Conservation (phyloP, 1,140 invertebrate genomes). For the Drosophila pallidifrons region DNA sequence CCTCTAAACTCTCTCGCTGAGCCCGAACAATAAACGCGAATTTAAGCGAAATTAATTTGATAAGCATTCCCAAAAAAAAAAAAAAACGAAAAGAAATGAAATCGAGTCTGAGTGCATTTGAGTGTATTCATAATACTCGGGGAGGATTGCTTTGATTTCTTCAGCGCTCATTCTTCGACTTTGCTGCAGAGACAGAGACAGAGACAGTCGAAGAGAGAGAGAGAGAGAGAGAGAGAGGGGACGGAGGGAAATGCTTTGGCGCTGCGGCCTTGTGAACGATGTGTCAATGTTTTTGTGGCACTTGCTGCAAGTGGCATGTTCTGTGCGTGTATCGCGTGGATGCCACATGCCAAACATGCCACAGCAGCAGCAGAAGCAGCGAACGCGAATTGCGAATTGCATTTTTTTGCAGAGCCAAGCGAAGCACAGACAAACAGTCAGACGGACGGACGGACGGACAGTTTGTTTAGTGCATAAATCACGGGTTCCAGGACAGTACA, state of each 20-base stretch:
- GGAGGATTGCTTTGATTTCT: constrained; percentile 8
- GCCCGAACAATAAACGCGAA: constrained; percentile 73
- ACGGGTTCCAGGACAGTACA: constrained; percentile 27
- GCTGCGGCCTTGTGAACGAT: constrained; percentile 49
- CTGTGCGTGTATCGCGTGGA: constrained; percentile 35
- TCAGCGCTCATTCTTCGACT: background rate
- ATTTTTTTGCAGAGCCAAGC: constrained; percentile 31
- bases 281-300: constrained; percentile 52
- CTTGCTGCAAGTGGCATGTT: constrained; percentile 55
- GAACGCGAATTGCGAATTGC: constrained; percentile 18
- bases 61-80: constrained; percentile 69
- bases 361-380: constrained; percentile 33
- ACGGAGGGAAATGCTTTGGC: background rate
- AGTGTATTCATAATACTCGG: background rate
- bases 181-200: background rate
- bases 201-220: background rate
- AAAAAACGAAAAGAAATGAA: background rate
- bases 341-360: constrained; percentile 55
- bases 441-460: background rate
- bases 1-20: constrained; percentile 58
- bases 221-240: too few relatives aligned
- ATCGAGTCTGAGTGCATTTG: too few relatives aligned
- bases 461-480: constrained; percentile 79
- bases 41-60: constrained; percentile 84
- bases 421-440: background rate